These are phyloP conservation scores for Drosophila teissieri DNA, from an alignment of 1,140 invertebrate genomes.

Conservation along the genomic window DNA sequence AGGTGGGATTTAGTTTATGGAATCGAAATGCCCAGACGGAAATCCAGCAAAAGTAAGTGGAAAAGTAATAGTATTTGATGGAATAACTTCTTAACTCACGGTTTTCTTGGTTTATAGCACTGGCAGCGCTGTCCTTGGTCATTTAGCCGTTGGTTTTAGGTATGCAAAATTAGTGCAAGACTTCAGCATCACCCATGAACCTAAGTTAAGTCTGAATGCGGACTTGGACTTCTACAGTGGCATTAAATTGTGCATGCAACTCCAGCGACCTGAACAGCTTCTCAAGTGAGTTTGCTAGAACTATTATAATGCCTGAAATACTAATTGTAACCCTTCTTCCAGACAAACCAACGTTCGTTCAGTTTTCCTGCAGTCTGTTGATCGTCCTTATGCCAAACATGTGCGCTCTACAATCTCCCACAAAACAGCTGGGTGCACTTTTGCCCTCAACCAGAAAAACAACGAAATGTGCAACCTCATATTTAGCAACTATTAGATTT, in stretches of 20 bases:
- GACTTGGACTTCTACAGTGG: conserved; percentile 92
- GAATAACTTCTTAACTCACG: too few species aligned
- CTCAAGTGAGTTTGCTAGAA: conserved; percentile 86
- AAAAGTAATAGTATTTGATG: neutral
- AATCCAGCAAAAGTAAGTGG: conserved; percentile 90
- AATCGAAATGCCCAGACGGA: conserved; percentile 93
- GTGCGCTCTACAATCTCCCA: conserved; percentile 44
- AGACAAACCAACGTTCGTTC: conserved; percentile 58
- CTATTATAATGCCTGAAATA: neutral
- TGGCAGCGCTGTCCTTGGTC: conserved; percentile 89
- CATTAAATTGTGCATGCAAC: conserved; percentile 92
- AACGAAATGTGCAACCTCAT: conserved; percentile 90
- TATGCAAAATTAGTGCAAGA: conserved; percentile 90
- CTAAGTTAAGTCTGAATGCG: conserved; percentile 90
- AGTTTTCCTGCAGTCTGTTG: conserved; percentile 52
- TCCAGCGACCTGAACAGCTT: conserved; percentile 89
- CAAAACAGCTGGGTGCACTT: conserved; percentile 88
- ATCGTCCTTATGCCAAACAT: conserved; percentile 57
- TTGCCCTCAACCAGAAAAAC: conserved; percentile 91
- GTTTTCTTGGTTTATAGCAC: conserved; percentile 85
- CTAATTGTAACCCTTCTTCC: neutral
- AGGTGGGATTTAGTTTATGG: conserved; percentile 94
- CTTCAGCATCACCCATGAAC: conserved; percentile 89
- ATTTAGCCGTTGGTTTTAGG: conserved; percentile 88
- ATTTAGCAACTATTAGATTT: conserved; percentile 19